Percentiles rank a stretch among this genome's conserved stretches.
phyloP scores from a whole-genome alignment of 2,888 invertebrate species.

The Oxyscelio sp. region DNA sequence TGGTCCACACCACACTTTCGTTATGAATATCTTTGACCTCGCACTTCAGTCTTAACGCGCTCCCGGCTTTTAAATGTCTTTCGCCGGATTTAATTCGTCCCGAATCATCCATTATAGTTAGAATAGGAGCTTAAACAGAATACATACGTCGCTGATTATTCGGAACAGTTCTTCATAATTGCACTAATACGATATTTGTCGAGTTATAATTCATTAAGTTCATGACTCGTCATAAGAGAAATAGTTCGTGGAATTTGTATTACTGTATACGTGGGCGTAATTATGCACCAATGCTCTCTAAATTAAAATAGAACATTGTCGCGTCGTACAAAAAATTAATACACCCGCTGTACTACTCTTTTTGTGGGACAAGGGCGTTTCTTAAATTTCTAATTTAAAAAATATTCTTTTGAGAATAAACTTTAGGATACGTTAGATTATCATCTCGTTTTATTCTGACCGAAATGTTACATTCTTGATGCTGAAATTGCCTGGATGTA shows the following conservation, averaged over 20 bases:
- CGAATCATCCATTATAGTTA: conserved; percentile 90
- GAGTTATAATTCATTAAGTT: conserved; percentile 27
- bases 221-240: conserved; percentile 3
- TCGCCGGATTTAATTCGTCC: conserved; percentile 90
- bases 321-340: conserved; percentile 25
- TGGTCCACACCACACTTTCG: conserved; percentile 89
- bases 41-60: conserved; percentile 90
- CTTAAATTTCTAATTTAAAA: too few relatives aligned
- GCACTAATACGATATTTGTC: conserved; percentile 29
- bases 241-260: conserved; percentile 7
- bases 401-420: conserved; percentile 35
- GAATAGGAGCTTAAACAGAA: conserved; percentile 89
- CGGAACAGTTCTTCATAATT: conserved; percentile 45
- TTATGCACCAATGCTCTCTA: conserved; percentile 27
- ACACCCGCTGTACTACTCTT: conserved; percentile 9
- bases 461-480: background rate
- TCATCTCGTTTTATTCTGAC: conserved; percentile 15
- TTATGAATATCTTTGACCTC: conserved; percentile 88
- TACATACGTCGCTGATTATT: conserved; percentile 28
- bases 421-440: conserved; percentile 20
- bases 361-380: conserved; percentile 20
- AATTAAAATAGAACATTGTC: conserved; percentile 30
- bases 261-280: background rate
- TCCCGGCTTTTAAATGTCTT: conserved; percentile 90
- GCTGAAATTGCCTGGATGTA: conserved; percentile 22